phyloP scores from a whole-genome alignment of 1,140 invertebrate species.

The Drosophila burlai region DNA sequence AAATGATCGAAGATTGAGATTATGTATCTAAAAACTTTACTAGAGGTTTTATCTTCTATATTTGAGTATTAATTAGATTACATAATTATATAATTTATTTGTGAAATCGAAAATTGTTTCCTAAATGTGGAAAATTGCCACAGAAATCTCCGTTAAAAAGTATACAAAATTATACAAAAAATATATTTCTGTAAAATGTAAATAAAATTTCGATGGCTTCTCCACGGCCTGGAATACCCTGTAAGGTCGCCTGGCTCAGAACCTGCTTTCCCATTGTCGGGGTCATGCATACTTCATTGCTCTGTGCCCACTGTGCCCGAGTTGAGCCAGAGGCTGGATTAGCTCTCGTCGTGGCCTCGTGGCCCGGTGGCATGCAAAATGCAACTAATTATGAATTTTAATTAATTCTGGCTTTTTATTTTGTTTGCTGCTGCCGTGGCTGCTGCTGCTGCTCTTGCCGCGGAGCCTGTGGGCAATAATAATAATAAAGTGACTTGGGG shows the following conservation, averaged over 20 bases:
- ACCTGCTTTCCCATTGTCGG: neutral
- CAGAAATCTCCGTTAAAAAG: neutral
- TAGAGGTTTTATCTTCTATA: neutral
- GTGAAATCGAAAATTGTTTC: too few species aligned
- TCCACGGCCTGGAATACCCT: neutral
- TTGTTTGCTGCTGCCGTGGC: conserved; percentile 33
- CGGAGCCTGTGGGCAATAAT: conserved; percentile 36
- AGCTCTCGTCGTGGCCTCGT: conserved; percentile 60
- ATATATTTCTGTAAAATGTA: neutral
- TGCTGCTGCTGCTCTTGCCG: neutral
- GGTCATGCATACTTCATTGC: neutral
- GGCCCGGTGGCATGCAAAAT: conserved; percentile 48
- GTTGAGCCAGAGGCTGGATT: conserved; percentile 37
- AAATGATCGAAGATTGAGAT: neutral
- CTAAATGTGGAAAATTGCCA: too few species aligned
- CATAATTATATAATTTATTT: neutral
- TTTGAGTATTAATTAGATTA: neutral
- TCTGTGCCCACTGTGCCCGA: conserved; percentile 1
- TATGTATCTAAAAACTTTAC: neutral
- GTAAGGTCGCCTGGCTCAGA: neutral
- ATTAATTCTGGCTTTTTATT: conserved; percentile 68
- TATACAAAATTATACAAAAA: neutral
- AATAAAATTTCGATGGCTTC: neutral
- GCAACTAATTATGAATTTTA: conserved; percentile 76
- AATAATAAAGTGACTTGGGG: conserved; percentile 51